Base-by-base conservation (phyloP, 1,140 invertebrate genomes). In the Coelopa frigida region DNA sequence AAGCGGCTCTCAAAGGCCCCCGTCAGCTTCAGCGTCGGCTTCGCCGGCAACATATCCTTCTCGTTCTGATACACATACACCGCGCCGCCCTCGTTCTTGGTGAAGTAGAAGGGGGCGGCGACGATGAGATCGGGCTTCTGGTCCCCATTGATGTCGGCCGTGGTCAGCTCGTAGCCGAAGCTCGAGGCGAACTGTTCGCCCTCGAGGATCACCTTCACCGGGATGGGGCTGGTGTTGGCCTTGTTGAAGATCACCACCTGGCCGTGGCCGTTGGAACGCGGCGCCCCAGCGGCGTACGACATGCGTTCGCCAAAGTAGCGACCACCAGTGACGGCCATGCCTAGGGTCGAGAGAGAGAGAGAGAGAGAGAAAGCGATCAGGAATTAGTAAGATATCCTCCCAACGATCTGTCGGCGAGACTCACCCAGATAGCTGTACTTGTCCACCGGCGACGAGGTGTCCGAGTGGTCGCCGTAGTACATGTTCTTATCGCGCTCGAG, bases 81-180 rank as follows among this genome's bases (percentile, higher is more conserved):
- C 4, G 92, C 89, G 22, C 94, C 94, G 27, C 90, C 93, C 33
- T 78, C 73, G 21, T 79, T 79, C 51, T 81, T 80, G 7, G 76
- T 77, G 61, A 92, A 94, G 61, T 90, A 94, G 70, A 94, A 92
- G 12, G 94, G 94, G 10, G 93, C 91, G 17, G 87, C 87, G 1
- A 95, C 87, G 35, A 94, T 74, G 7, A 97, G 72, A 74, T 97
- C 94, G 17, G 85, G 79, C 50, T 80, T 89, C 81, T 81, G 80
- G 69, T 95, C 90, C 10, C 85, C 84, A 62, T 95, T 92, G 4
- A 94, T 72, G 72, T 95, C 91, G 14, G 85, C 81, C 4, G 84
- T 78, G 5, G 84, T 73, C 4, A 94, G 70, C 73, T 91, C 86
- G 61, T 94, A 94, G 35, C 92, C 91, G 69, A 87, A 95, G 62